Conservation (phyloP, 1,140 invertebrate species). For the Ganaspis sp. region DNA sequence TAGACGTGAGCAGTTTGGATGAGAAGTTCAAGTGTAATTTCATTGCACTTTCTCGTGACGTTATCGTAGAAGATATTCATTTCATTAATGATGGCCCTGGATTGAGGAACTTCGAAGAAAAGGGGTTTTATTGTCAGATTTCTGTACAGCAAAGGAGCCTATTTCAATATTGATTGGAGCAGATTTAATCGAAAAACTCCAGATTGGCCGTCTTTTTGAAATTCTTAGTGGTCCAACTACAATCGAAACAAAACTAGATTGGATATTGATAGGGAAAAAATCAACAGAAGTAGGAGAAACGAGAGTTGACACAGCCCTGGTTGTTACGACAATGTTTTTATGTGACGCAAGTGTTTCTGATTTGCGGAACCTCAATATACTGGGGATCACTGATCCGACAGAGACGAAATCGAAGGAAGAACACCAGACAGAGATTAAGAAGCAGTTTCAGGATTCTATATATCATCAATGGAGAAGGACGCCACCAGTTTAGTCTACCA, state of each 20-base stretch:
- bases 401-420: conserved; percentile 48
- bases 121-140: conserved; percentile 47
- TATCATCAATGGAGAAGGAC: conserved; percentile 47
- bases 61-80: conserved; percentile 43
- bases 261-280: conserved; percentile 41
- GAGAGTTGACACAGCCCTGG: too few relatives aligned
- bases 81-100: conserved; percentile 35
- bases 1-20: conserved; percentile 40
- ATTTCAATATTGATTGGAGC: conserved; percentile 31
- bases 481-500: conserved; percentile 60
- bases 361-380: conserved; percentile 65
- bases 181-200: conserved; percentile 58
- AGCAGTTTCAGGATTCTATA: conserved; percentile 58
- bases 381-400: conserved; percentile 65
- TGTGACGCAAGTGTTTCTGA: conserved; percentile 48
- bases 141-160: background rate
- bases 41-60: conserved; percentile 32
- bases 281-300: too few relatives aligned
- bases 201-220: conserved; percentile 52
- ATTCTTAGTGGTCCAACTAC: conserved; percentile 57
- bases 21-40: conserved; percentile 46
- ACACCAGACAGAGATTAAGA: conserved; percentile 43
- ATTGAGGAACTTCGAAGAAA: conserved; percentile 37
- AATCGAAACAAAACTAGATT: conserved; percentile 63
- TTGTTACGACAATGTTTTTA: background rate